Evolutionary conservation across 2,888 invertebrate genomes (phyloP).

Genomic region (Agrilus biguttatus): DNA sequence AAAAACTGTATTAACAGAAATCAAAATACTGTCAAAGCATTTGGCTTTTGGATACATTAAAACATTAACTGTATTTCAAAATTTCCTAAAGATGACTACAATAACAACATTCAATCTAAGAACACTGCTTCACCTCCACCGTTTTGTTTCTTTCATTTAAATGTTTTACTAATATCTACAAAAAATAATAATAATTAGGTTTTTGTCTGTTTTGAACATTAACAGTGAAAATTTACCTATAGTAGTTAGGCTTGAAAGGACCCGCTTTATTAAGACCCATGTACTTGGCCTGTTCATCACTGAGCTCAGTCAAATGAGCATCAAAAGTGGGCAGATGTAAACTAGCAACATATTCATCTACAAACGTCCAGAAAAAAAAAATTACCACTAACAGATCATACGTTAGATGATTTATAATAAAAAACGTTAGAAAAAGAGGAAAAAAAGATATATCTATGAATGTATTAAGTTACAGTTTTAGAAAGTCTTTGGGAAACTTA

Average conservation of each 20-base stretch:
- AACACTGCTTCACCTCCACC: conserved; percentile 4
- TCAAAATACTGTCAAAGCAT: too few species aligned
- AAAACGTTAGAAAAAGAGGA: too few species aligned
- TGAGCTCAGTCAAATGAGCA: conserved; percentile 89
- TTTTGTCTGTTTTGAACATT: neutral
- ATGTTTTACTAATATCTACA: conserved; percentile 6
- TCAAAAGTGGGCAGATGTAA: conserved; percentile 94
- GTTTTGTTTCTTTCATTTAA: neutral
- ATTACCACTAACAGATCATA: too few species aligned
- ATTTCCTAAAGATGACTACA: conserved; percentile 7
- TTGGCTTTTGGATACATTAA: too few species aligned
- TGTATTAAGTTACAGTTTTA: too few species aligned
- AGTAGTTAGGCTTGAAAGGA: conserved; percentile 97
- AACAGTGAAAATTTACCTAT: conserved; percentile 47
- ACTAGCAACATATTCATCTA: conserved; percentile 95
- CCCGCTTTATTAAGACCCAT: conserved; percentile 95
- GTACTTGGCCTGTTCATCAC: conserved; percentile 95
- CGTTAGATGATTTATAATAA: too few species aligned
- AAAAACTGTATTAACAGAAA: too few species aligned
- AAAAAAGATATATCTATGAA: too few species aligned
- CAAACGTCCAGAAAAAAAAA: conserved; percentile 12
- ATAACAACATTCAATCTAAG: conserved; percentile 5
- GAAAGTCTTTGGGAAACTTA: too few species aligned
- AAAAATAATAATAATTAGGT: neutral
- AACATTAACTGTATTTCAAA: neutral